Evolutionary conservation across 2,113 vertebrate genomes (phyloP), one percentile per base, ranked within the genome.

Genomic region (Misgurnus mizolepis): DNA sequence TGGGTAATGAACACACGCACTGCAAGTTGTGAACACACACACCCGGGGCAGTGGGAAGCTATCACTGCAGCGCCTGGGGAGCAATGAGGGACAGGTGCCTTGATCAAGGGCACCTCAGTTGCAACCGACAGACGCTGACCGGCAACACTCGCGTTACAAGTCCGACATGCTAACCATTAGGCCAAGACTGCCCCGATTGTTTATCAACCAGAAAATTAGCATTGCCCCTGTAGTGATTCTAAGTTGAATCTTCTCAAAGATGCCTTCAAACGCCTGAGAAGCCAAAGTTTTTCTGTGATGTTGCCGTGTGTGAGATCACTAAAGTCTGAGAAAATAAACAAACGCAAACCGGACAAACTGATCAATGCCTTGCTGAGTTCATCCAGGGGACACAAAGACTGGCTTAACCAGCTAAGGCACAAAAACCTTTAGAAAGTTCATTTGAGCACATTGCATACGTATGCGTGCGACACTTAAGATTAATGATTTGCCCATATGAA

Each of bases 351-450:
- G 80, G 72, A 90, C 88, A 89, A 87, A 85, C 76, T 90, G 91
- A 91, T 92, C 91, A 87, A 92, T 93, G 91, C 88, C 90, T 86
- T 91, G 84, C 70, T 82, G 88, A 89, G 92, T 93, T 94, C 92
- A 94, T 45, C 5, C 64, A 72, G 83, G 82, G 93, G 92, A 83
- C 88, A 89, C 88, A 64, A 86, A 89, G 85, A 89, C 85, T 84
- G 93, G 92, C 91, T 94, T 93, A 93, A 90, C 89, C 87, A 89
- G 89, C 88, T 90, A 91, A 91, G 91, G 86, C 91, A 90, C 85
- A 88, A 87, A 93, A 90, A 90, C 82, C 88, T 87, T 86, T 84
- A 86, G 87, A 87, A 92, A 89, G 90, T 91, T 85, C 86, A 88
- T 76, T 1, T 45, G 18, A 17, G 14, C 90, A 86, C 86, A 86